Evolutionary conservation across 2,888 invertebrate genomes (phyloP), one percentile per base, ranked within the genome.

Genomic region (Xiphydria camelus): DNA sequence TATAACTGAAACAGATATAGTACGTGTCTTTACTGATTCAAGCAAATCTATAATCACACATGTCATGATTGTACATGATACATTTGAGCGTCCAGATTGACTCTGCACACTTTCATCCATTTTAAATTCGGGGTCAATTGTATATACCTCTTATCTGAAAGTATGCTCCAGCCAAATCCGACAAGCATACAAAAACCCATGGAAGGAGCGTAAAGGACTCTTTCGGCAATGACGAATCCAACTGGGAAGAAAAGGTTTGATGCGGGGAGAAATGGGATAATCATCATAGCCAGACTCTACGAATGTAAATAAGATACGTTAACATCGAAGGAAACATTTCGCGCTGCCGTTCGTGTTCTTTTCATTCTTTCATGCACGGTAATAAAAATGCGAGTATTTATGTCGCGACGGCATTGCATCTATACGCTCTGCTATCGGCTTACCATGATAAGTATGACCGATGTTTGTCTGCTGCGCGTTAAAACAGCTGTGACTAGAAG

Each of bases 181-280:
- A 95, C 83, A 15, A 97, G 80, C 75, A 97, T 83, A 69, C 95
- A 96, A 80, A 92, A 95, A 39, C 97, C 97, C 94, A 97, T 95
- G 9, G 95, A 95, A 1, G 97, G 97, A 80, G 94, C 93, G 77
- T 97, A 97, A 3, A 97, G 82, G 33, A 97, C 89, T 57, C 96
- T 81, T 78, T 97, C 97, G 2, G 97, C 97, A 20, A 97, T 89
- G 50, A 97, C 97, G 77, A 97, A 97, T 1, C 97, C 97, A 39
- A 97, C 97, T 1, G 96, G 94, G 78, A 97, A 97, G 80, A 97
- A 96, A 36, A 97, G 81, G 80, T 97, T 97, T 39, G 95, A 95
- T 1, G 97, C 96, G 41, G 96, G 97, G 53, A 97, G 79, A 77
- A 96, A 97, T 39, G 97, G 96, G 43, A 96, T 79, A 43, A 91